Evolutionary conservation across 2,888 invertebrate species (phyloP).

Genomic region (Euproctis similis): DNA sequence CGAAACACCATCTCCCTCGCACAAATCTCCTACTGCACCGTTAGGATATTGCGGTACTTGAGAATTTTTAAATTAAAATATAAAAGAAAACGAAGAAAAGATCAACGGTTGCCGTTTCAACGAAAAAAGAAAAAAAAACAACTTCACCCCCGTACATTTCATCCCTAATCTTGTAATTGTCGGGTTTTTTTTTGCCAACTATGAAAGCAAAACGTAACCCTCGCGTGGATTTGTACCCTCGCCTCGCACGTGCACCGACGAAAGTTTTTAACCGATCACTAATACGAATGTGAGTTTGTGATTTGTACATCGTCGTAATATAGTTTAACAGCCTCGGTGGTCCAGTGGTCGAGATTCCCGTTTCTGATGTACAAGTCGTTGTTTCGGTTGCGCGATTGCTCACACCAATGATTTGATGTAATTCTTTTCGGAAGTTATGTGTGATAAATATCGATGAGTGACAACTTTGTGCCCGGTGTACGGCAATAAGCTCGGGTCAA

Average conservation of each 20-base stretch:
- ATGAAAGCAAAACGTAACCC: slow-evolving; percentile 47
- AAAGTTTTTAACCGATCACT: slow-evolving; percentile 52
- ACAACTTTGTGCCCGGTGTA: too few relatives aligned
- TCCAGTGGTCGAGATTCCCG: too few relatives aligned
- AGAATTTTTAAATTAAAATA: slow-evolving; percentile 54
- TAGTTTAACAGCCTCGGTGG: too few relatives aligned
- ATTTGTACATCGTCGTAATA: slow-evolving; percentile 44
- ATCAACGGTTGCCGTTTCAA: slow-evolving; percentile 40
- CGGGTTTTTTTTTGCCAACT: slow-evolving; percentile 47
- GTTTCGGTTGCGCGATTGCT: too few relatives aligned
- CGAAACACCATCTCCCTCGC: slow-evolving; percentile 18
- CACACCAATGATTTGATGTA: too few relatives aligned
- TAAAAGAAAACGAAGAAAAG: slow-evolving; percentile 45
- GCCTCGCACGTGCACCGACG: slow-evolving; percentile 47
- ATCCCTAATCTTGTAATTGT: slow-evolving; percentile 69
- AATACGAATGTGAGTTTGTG: slow-evolving; percentile 36
- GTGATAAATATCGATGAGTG: too few relatives aligned
- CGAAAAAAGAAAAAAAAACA: slow-evolving; percentile 42
- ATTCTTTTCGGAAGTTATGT: too few relatives aligned
- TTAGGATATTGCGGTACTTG: slow-evolving; percentile 24
- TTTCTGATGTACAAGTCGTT: too few relatives aligned
- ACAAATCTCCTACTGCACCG: slow-evolving; percentile 34
- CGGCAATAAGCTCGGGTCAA: too few relatives aligned
- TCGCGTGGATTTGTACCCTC: slow-evolving; percentile 60
- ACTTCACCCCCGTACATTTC: slow-evolving; percentile 44